phyloP scores from a whole-genome alignment of 2,797 vertebrate genomes.

The Notolabrus celidotus region DNA sequence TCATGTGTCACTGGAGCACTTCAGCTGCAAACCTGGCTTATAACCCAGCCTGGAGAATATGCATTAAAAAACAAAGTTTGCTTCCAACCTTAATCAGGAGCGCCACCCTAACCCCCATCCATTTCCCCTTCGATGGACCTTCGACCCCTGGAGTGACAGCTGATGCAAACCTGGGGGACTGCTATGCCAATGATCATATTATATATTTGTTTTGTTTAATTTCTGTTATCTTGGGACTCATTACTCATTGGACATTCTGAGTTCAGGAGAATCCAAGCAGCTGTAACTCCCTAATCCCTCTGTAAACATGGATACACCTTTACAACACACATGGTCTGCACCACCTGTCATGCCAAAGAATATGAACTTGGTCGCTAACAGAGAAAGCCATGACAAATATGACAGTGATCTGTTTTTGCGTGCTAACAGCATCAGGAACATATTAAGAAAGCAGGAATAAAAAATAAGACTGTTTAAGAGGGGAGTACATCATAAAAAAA shows the following conservation, averaged over 20 bases:
- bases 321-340: slow-evolving; percentile 31
- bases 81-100: slow-evolving; percentile 61
- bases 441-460: not conserved
- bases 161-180: slow-evolving; percentile 76
- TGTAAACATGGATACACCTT: slow-evolving; percentile 46
- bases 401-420: slow-evolving; percentile 34
- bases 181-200: slow-evolving; percentile 67
- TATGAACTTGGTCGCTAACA: slow-evolving; percentile 56
- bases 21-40: slow-evolving; percentile 43
- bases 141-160: slow-evolving; percentile 53
- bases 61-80: slow-evolving; percentile 50
- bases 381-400: slow-evolving; percentile 56
- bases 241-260: slow-evolving; percentile 36
- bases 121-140: slow-evolving; percentile 53
- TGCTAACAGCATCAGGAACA: slow-evolving; percentile 33
- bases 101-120: slow-evolving; percentile 24
- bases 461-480: slow-evolving; percentile 16
- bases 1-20: slow-evolving; percentile 47
- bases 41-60: slow-evolving; percentile 61
- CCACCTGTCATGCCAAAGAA: slow-evolving; percentile 76
- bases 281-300: slow-evolving; percentile 41
- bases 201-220: not conserved
- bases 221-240: slow-evolving; percentile 32
- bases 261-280: slow-evolving; percentile 40
- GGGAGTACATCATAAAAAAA: slow-evolving; percentile 37